Evolutionary conservation across 1,140 invertebrate genomes (phyloP).

Genomic region (Odontomachus brunneus): DNA sequence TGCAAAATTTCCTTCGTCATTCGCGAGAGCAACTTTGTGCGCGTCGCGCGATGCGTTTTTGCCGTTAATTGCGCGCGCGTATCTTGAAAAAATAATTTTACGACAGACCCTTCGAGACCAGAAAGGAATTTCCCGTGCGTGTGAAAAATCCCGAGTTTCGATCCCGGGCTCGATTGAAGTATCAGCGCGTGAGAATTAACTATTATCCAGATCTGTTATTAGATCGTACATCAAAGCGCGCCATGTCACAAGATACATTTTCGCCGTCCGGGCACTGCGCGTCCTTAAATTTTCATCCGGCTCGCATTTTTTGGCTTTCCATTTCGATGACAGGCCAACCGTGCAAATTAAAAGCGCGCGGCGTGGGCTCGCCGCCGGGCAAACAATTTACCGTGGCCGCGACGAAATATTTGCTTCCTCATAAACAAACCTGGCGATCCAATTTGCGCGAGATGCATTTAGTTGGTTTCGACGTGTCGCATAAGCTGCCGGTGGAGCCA

Average conservation of each 20-base stretch:
- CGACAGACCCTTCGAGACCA: not conserved
- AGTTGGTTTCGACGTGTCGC: conserved; percentile 30
- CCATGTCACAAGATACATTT: conserved; percentile 2
- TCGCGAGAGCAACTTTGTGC: not conserved
- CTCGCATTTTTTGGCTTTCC: conserved; percentile 29
- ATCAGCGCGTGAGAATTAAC: not conserved
- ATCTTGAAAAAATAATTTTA: conserved; percentile 4
- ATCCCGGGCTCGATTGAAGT: too few relatives aligned
- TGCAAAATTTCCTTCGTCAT: conserved; percentile 11
- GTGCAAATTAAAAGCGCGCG: conserved; percentile 68
- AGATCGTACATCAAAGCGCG: not conserved
- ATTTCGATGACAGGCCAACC: conserved; percentile 45
- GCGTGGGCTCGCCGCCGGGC: conserved; percentile 47
- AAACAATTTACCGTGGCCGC: conserved; percentile 66
- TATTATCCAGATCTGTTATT: not conserved
- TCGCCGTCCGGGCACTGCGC: not conserved
- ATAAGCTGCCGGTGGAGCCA: not conserved
- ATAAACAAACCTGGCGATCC: conserved; percentile 69
- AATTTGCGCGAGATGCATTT: conserved; percentile 66
- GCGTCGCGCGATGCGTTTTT: not conserved
- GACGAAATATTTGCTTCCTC: conserved; percentile 65
- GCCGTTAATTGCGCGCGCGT: not conserved
- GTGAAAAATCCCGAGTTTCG: not conserved
- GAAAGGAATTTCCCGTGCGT: not conserved
- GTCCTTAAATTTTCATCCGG: conserved; percentile 41